phyloP scores from a whole-genome alignment of 2,113 vertebrate genomes.

The Sitta europaea region DNA sequence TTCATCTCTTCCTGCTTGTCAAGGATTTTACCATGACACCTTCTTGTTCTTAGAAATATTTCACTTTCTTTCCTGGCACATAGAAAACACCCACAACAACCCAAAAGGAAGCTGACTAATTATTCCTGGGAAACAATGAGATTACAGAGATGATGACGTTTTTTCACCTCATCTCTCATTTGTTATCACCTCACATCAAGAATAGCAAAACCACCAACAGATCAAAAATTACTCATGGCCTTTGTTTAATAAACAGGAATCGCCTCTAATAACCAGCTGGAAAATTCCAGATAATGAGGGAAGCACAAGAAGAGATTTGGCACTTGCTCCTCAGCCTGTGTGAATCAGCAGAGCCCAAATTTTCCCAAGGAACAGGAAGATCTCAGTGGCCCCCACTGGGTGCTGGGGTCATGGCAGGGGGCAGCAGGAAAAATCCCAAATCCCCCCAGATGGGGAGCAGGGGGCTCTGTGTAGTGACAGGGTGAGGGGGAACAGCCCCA shows the following conservation, averaged over 20 bases:
- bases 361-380: not conserved
- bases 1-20: not conserved
- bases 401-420: not conserved
- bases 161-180: not conserved
- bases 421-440: not conserved
- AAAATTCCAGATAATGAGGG: not conserved
- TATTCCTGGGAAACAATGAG: not conserved
- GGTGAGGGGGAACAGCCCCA: not conserved
- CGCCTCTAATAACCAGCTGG: not conserved
- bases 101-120: constrained; percentile 8
- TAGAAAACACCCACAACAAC: not conserved
- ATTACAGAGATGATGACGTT: not conserved
- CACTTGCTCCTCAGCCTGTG: not conserved
- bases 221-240: not conserved
- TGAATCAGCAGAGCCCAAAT: not conserved
- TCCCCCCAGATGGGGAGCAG: rapidly evolving
- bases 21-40: not conserved
- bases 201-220: not conserved
- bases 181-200: not conserved
- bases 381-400: not conserved
- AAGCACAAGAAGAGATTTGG: not conserved
- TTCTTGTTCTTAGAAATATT: not conserved
- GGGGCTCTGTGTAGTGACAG: rapidly evolving
- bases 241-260: not conserved
- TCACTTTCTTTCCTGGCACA: not conserved